Conservation (phyloP, 2,888 invertebrate genomes). For the Himalopsyche tibetana region DNA sequence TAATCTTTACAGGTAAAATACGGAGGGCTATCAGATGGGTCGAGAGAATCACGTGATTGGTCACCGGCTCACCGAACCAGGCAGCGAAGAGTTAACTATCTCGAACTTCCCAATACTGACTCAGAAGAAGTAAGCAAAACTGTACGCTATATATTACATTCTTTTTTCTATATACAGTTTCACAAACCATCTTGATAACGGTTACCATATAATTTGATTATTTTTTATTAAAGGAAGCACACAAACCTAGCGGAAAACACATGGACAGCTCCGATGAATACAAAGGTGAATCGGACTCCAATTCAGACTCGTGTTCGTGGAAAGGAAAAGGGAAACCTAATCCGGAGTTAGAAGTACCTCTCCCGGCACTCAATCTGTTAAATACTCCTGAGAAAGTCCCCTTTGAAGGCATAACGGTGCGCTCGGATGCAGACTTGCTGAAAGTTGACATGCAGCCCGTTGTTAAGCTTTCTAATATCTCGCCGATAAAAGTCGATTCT, state of each 20-base stretch:
- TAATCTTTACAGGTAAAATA: slow-evolving; percentile 70
- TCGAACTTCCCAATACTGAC: slow-evolving; percentile 85
- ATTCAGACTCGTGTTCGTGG: slow-evolving; percentile 60
- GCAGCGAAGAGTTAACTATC: slow-evolving; percentile 86
- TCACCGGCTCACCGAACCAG: slow-evolving; percentile 82
- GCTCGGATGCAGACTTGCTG: slow-evolving; percentile 43
- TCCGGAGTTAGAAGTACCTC: not conserved
- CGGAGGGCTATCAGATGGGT: slow-evolving; percentile 76
- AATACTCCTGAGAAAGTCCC: slow-evolving; percentile 53
- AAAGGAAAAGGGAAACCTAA: slow-evolving; percentile 50
- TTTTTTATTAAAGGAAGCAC: slow-evolving; percentile 71
- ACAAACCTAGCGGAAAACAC: slow-evolving; percentile 77
- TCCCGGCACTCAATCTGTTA: slow-evolving; percentile 49
- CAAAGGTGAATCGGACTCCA: slow-evolving; percentile 68
- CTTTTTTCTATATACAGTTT: not conserved
- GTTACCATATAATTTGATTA: not conserved
- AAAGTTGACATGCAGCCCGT: slow-evolving; percentile 52
- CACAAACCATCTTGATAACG: no score
- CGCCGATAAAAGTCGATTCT: slow-evolving; percentile 53
- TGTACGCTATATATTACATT: not conserved
- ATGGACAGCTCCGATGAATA: slow-evolving; percentile 77
- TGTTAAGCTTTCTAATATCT: slow-evolving; percentile 62
- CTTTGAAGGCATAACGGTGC: slow-evolving; percentile 41
- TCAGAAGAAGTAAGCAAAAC: slow-evolving; percentile 81
- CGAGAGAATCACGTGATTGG: slow-evolving; percentile 76